A percentile compares a stretch with the other conserved stretches of the same genome.
These are phyloP conservation scores for Unio pictorum DNA, from an alignment of 2,888 invertebrate genomes.

Conservation along the genomic window DNA sequence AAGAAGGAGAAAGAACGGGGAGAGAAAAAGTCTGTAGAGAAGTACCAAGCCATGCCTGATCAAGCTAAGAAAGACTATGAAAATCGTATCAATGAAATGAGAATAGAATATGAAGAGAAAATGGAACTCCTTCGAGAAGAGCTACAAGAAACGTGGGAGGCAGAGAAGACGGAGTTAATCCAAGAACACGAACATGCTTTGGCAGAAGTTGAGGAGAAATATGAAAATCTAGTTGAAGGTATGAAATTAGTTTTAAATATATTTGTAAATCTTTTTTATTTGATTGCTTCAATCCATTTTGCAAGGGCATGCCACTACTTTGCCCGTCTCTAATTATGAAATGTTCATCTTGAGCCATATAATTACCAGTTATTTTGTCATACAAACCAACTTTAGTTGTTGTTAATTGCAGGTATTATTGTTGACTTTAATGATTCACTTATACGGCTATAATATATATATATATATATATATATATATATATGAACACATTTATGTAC, in stretches of 20 bases:
- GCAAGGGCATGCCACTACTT: no score
- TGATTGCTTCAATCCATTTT: background rate
- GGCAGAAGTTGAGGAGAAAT: constrained; percentile 52
- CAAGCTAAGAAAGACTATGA: constrained; percentile 10
- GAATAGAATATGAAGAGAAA: constrained; percentile 45
- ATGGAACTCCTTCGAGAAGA: constrained; percentile 44
- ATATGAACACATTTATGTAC: no score
- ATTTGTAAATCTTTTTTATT: constrained; percentile 2
- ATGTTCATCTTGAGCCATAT: no score
- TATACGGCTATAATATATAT: no score
- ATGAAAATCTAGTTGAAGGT: constrained; percentile 58
- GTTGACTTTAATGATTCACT: no score
- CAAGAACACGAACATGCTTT: constrained; percentile 43
- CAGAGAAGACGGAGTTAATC: constrained; percentile 43
- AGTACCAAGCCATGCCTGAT: no score
- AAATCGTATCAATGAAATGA: constrained; percentile 25
- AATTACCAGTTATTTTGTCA: no score
- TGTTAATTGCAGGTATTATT: no score
- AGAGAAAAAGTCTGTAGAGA: no score
- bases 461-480: no score
- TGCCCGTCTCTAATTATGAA: no score
- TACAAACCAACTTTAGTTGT: no score
- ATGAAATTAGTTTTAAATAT: constrained; percentile 6
- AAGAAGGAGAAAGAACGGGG: background rate
- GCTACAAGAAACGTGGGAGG: constrained; percentile 40